Evolutionary conservation across 1,140 invertebrate genomes (phyloP).

Genomic region (Radopholus similis): DNA sequence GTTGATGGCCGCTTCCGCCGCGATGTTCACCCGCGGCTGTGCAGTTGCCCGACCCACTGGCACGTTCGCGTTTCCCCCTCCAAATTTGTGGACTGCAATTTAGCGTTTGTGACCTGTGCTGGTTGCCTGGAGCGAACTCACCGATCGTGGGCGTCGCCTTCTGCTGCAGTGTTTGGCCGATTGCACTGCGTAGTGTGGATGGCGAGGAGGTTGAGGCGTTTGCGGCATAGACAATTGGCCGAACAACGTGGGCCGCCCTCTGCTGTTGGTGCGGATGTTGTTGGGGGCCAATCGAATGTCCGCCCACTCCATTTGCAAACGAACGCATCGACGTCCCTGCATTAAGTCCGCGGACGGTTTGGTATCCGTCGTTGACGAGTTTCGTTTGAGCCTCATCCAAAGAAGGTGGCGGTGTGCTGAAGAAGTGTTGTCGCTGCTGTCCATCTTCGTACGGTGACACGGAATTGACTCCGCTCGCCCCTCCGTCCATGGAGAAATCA

Average conservation of each 20-base stretch:
- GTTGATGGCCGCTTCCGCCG: neutral
- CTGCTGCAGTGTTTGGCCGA: neutral
- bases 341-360: conserved; percentile 26
- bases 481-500: conserved; percentile 32
- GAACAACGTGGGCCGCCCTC: conserved; percentile 33
- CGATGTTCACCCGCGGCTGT: conserved; percentile 30
- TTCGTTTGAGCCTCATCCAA: conserved; percentile 5
- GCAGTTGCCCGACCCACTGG: conserved; percentile 28
- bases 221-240: conserved; percentile 44
- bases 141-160: neutral
- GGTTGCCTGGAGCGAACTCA: neutral
- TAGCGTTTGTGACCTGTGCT: neutral
- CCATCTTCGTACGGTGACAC: neutral
- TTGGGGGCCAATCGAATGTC: neutral
- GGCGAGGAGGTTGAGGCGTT: conserved; percentile 16
- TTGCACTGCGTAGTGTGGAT: neutral
- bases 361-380: conserved; percentile 28
- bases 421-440: neutral
- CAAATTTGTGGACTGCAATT: conserved; percentile 19
- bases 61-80: conserved; percentile 14
- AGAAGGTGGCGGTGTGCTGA: neutral
- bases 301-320: neutral
- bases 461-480: conserved; percentile 30
- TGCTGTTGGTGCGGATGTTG: conserved; percentile 13
- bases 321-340: neutral